These are phyloP conservation scores for Asteroscopus sphinx DNA, from an alignment of 2,888 invertebrate species.

Conservation along the genomic window DNA sequence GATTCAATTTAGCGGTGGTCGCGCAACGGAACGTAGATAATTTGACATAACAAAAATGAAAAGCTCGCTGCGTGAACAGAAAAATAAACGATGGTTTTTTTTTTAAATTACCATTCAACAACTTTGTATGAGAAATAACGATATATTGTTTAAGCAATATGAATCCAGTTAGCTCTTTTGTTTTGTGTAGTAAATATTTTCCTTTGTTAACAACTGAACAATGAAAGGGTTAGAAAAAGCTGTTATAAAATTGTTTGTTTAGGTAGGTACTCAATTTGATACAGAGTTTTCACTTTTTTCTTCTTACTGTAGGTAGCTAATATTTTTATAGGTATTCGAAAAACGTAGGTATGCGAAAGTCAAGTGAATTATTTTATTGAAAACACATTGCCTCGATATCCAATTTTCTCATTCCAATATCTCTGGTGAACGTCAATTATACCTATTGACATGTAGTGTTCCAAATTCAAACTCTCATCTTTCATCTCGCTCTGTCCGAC, in stretches of 20 bases:
- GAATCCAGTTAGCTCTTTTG: slow-evolving; percentile 4
- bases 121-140: slow-evolving; percentile 18
- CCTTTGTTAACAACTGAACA: not conserved
- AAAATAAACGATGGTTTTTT: slow-evolving; percentile 6
- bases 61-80: not conserved
- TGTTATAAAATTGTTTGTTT: not conserved
- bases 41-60: not conserved
- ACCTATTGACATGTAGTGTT: slow-evolving; percentile 7
- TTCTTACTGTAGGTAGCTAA: too few species aligned
- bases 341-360: too few species aligned
- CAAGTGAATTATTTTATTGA: too few species aligned
- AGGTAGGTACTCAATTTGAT: not conserved
- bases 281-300: too few species aligned
- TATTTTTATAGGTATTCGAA: too few species aligned
- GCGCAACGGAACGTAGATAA: not conserved
- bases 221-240: not conserved
- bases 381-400: too few species aligned
- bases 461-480: slow-evolving; percentile 20
- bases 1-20: slow-evolving; percentile 1
- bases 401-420: too few species aligned
- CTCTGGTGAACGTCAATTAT: too few species aligned
- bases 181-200: slow-evolving; percentile 1
- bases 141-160: not conserved
- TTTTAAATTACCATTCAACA: slow-evolving; percentile 8
- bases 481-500: slow-evolving; percentile 3